Evolutionary conservation across 2,113 vertebrate species (phyloP), one percentile per base, ranked within the genome.

Genomic region (Rallus limicola): DNA sequence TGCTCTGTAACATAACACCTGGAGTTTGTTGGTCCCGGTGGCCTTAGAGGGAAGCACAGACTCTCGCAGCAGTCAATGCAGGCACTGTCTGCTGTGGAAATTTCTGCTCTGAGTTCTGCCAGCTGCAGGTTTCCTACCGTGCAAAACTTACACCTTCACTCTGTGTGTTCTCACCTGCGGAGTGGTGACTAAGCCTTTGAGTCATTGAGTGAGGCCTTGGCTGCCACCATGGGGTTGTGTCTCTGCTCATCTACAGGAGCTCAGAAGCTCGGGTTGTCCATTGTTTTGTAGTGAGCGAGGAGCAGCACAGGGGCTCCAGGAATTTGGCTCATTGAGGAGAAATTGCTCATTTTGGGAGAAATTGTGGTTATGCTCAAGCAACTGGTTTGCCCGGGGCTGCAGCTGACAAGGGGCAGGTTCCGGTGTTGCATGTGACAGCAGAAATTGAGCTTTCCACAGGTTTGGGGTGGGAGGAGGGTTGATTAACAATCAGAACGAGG

Each of bases 11-110:
- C 13, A 0, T 20, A 53, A 23, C 1, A 1, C 46, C 62, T 33
- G 7, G 15, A 2, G 2, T 69, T 64, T 16, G 33, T 74, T 42
- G 5, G 3, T 36, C 3, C 1, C 1, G 1, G 12, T 17, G 48
- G 26, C 17, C 17, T 16, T 58, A 78, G 10, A 29, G 70, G 65
- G 56, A 56, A 71, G 6, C 28, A 46, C 74, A 62, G 74, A 21
- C 34, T 34, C 29, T 25, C 10, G 42, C 11, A 21, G 67, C 60
- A 55, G 53, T 36, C 40, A 55, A 46, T 26, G 23, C 15, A 38
- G 28, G 42, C 21, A 40, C 40, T 2, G 0, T 29, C 33, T 38
- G 36, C 71, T 34, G 28, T 11, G 64, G 28, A 29, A 24, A n/a
- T 21, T 55, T 68, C 70, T 85, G 36, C 15, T 26, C 62, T 53